Evolutionary conservation across 2,888 invertebrate genomes (phyloP).

Genomic region (Copidosoma aretas): DNA sequence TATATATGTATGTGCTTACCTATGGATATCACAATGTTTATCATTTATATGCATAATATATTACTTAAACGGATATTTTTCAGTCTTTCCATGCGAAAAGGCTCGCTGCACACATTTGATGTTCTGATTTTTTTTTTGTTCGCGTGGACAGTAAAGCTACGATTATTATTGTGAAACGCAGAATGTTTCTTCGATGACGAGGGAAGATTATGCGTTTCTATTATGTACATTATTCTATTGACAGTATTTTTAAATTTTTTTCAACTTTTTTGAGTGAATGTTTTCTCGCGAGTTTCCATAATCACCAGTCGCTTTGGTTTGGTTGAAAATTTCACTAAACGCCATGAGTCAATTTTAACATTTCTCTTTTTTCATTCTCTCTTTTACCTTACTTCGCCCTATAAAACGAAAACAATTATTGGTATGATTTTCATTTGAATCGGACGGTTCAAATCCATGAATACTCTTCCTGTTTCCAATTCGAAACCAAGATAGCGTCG

Average conservation of each 20-base stretch:
- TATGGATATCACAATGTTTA: constrained; percentile 45
- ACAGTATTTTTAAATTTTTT: constrained; percentile 8
- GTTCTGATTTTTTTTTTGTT: not conserved
- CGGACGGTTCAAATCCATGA: constrained; percentile 17
- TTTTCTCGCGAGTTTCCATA: constrained; percentile 35
- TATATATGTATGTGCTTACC: constrained; percentile 44
- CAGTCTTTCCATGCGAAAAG: constrained; percentile 8
- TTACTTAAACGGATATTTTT: constrained; percentile 13
- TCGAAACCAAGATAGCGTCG: constrained; percentile 15
- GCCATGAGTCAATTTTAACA: constrained; percentile 28
- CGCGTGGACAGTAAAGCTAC: constrained; percentile 8
- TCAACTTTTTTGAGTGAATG: constrained; percentile 29
- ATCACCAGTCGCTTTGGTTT: constrained; percentile 43
- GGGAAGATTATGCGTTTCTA: constrained; percentile 14
- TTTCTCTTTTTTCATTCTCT: constrained; percentile 34
- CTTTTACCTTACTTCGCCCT: constrained; percentile 28
- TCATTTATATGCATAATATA: constrained; percentile 30
- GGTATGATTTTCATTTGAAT: constrained; percentile 12
- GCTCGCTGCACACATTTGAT: not conserved
- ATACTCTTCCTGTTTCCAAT: constrained; percentile 24
- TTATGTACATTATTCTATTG: constrained; percentile 15
- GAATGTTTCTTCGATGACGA: constrained; percentile 20
- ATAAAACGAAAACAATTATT: constrained; percentile 19
- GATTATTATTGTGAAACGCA: not conserved
- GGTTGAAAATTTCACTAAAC: constrained; percentile 36